Conservation (phyloP, 2,113 vertebrate species). For the human (Homo sapiens) region GRCh38 chr15:43945501-43946000, state of each 20-base stretch:
- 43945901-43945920: no score
- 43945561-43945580: not conserved
- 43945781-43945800: no score
- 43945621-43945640: not conserved
- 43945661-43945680: not conserved
- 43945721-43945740: not conserved
- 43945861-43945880: no score
- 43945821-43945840: no score
- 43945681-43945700: not conserved
- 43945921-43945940: no score
- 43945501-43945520: not conserved
- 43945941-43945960: no score
- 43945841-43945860: no score
- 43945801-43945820: no score
- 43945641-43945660: not conserved
- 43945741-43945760: no score
- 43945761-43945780: not conserved
- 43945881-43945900: no score
- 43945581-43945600: not conserved
- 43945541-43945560: not conserved
- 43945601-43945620: not conserved
- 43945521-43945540: not conserved
- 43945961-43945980: no score
- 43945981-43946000: no score
- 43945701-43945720: not conserved